phyloP scores from a whole-genome alignment of 1,140 invertebrate species.

The Odontomachus brunneus region DNA sequence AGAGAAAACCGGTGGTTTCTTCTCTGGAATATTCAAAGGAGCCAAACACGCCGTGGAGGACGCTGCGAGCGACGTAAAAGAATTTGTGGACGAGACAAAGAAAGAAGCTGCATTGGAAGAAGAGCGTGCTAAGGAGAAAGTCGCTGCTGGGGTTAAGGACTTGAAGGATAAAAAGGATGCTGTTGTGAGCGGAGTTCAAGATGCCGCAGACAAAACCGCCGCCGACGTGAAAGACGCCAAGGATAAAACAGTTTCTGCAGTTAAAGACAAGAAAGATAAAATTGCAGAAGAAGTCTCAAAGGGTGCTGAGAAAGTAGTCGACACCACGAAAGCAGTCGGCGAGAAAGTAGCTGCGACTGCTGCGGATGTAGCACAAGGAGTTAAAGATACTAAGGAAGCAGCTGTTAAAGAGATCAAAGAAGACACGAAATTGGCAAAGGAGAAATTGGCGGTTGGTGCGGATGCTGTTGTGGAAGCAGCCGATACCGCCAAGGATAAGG shows the following conservation, averaged over 20 bases:
- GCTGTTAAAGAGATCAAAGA: neutral
- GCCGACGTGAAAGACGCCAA: slow-evolving; percentile 28
- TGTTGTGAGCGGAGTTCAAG: neutral
- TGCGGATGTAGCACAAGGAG: neutral
- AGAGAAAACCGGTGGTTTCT: slow-evolving; percentile 45
- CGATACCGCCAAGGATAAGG: slow-evolving; percentile 53
- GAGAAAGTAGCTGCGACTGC: slow-evolving; percentile 19
- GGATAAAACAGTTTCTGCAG: slow-evolving; percentile 31
- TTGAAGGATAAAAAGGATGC: slow-evolving; percentile 12
- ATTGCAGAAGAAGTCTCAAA: neutral
- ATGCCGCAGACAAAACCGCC: slow-evolving; percentile 7
- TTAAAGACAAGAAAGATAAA: neutral
- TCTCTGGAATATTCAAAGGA: slow-evolving; percentile 69
- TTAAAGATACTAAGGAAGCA: slow-evolving; percentile 36
- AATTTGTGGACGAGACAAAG: slow-evolving; percentile 61
- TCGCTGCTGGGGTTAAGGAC: slow-evolving; percentile 58
- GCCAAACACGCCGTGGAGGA: slow-evolving; percentile 54
- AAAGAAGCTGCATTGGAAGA: slow-evolving; percentile 70
- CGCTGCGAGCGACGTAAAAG: slow-evolving; percentile 61
- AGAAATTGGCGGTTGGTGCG: slow-evolving; percentile 18
- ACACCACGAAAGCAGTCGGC: slow-evolving; percentile 28
- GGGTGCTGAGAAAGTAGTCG: neutral
- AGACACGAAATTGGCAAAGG: slow-evolving; percentile 30
- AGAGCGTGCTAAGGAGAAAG: slow-evolving; percentile 17
- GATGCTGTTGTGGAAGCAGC: slow-evolving; percentile 12